Evolutionary conservation across 2,888 invertebrate species (phyloP).

Genomic region (Villa cingulata): DNA sequence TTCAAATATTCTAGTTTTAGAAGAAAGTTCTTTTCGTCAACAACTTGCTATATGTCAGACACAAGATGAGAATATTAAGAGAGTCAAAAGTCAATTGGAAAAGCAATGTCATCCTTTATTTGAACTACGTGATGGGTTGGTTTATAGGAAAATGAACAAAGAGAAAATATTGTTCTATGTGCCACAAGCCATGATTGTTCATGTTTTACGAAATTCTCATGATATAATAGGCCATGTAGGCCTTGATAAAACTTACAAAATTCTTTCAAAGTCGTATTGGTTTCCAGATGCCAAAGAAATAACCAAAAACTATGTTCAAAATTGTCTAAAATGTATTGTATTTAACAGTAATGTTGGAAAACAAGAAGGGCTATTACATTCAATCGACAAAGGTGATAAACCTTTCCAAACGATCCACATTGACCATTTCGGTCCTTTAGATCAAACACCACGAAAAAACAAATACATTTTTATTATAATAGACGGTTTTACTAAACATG

Average conservation of each 20-base stretch:
- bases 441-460: neutral
- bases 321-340: neutral
- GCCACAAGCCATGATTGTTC: too few species aligned
- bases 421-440: slow-evolving; percentile 27
- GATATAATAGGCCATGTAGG: neutral
- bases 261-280: neutral
- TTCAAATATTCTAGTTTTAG: neutral
- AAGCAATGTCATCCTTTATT: neutral
- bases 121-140: neutral
- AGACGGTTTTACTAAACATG: neutral
- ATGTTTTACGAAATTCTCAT: neutral
- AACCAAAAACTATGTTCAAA: neutral
- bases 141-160: neutral
- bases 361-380: neutral
- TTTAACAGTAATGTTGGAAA: neutral
- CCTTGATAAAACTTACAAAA: neutral
- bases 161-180: neutral
- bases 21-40: slow-evolving; percentile 14
- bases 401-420: slow-evolving; percentile 22
- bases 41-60: slow-evolving; percentile 16
- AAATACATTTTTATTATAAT: neutral
- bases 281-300: neutral
- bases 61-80: slow-evolving; percentile 14
- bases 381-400: slow-evolving; percentile 5
- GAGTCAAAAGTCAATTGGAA: slow-evolving; percentile 4